Base-by-base conservation (phyloP, 2,888 invertebrate species). In the Ochropleura plecta region DNA sequence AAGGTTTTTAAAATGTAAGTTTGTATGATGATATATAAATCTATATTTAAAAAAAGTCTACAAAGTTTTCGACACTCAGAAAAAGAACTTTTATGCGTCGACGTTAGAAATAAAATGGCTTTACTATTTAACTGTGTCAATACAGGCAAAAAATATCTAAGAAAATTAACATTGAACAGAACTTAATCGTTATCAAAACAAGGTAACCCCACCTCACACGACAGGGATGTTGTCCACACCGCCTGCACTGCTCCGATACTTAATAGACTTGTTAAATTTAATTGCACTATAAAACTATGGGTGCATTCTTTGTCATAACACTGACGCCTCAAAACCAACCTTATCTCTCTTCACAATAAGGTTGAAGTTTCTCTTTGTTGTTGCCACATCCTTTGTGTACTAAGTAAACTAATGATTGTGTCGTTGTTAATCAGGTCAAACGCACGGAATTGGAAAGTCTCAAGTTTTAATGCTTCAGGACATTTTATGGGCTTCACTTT, bases 371-470 rank as follows among this genome's bases (percentile, higher is more conserved):
- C 10, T 51, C 3, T 42, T 18, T 9, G 9, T 9, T 3, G 7
- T 18, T 9, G 9, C 42, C n/a, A 87, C 78, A 83, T 86, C 73
- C 73, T 78, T 72, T 86, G 75, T 87, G 86, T 82, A 83, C 82
- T 82, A 79, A 87, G 88, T 88, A 90, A 91, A 90, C 89, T 86
- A 86, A 90, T 87, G 85, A 86, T 88, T 76, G 66, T 78, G 80
- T 81, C 79, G 81, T 77, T 83, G 88, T 88, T 89, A 92, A 91
- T 92, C 90, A 90, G 92, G 91, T 92, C 91, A 89, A 85, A 88
- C 81, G 85, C 85, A 84, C 82, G 70, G 83, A 87, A 86, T 84
- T 84, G 83, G 86, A 85, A 86, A 88, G 84, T 88, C 83, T 83
- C 70, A 79, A 81, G 76, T 87, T 89, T 89, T 88, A 84, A 85